Evolutionary conservation across 2,888 invertebrate genomes (phyloP).

Genomic region (Platycheirus albimanus): DNA sequence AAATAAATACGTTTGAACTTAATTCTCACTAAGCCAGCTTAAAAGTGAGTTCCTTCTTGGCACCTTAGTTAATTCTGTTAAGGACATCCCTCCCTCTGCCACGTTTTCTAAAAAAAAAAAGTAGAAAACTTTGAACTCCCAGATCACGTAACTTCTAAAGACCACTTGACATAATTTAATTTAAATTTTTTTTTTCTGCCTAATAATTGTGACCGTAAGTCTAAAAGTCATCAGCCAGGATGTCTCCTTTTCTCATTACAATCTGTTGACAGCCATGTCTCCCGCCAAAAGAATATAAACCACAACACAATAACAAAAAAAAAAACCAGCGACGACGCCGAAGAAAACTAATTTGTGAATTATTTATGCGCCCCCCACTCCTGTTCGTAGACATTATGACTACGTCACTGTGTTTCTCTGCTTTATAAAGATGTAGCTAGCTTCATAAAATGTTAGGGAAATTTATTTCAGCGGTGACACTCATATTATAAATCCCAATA

Average conservation of each 20-base stretch:
- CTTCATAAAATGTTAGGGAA: conserved; percentile 24
- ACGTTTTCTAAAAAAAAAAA: too few relatives aligned
- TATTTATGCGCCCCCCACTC: conserved; percentile 46
- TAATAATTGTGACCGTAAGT: background rate
- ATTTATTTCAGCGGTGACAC: conserved; percentile 67
- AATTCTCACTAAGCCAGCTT: conserved; percentile 9
- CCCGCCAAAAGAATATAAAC: conserved; percentile 53
- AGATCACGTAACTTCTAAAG: conserved; percentile 48
- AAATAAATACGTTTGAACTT: background rate
- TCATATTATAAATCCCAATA: conserved; percentile 63
- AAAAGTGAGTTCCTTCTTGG: background rate
- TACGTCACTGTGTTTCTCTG: conserved; percentile 28
- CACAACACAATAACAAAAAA: too few relatives aligned
- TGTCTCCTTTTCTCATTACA: conserved; percentile 1
- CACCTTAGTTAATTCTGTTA: background rate
- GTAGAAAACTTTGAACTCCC: conserved; percentile 28
- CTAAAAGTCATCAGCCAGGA: background rate
- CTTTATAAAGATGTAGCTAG: conserved; percentile 15
- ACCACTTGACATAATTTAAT: conserved; percentile 46
- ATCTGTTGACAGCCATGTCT: conserved; percentile 51
- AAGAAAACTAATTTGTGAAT: conserved; percentile 62
- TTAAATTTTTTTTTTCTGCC: conserved; percentile 27
- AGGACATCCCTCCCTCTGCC: conserved; percentile 1
- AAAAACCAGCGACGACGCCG: background rate
- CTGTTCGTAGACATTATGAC: conserved; percentile 15